Percentiles rank a stretch among this genome's conserved stretches.
Evolutionary conservation across 30 jellyfish, hydroid and myxozoan genomes (phyloP).

Genomic region (Clytia hemisphaerica): DNA sequence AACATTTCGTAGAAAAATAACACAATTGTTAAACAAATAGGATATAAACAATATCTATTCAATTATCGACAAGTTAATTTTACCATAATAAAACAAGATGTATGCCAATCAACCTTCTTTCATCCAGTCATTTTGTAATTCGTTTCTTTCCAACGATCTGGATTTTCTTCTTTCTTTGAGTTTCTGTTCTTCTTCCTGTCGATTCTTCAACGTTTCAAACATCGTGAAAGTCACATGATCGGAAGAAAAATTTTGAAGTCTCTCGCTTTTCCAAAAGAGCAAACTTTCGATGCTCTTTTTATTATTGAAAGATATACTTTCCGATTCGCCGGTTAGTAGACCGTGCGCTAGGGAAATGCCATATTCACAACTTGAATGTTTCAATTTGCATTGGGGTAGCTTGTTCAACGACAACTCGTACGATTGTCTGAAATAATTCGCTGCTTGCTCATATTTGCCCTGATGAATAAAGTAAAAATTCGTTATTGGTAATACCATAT

Average conservation of each 20-base stretch:
- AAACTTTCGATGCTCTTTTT: constrained; percentile 2
- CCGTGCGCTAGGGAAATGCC: constrained; percentile 12
- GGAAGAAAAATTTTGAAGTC: background rate
- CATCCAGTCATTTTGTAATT: too few relatives aligned
- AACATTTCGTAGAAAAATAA: too few relatives aligned
- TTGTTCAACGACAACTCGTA: background rate
- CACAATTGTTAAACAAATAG: too few relatives aligned
- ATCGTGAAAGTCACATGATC: background rate
- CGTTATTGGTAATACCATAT: too few relatives aligned
- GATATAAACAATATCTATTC: too few relatives aligned
- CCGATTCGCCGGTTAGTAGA: constrained; percentile 3
- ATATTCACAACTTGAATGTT: constrained; percentile 6
- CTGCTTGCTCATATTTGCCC: constrained; percentile 21
- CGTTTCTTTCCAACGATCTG: too few relatives aligned
- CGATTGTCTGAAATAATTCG: constrained; percentile 1
- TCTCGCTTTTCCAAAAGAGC: constrained; percentile 8
- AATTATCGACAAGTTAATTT: too few relatives aligned
- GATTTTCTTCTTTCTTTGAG: constrained; percentile 2
- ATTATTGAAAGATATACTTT: background rate
- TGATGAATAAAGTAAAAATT: background rate
- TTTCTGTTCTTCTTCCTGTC: background rate
- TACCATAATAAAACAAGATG: too few relatives aligned
- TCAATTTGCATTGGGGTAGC: background rate
- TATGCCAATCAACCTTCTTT: too few relatives aligned
- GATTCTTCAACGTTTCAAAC: background rate